Evolutionary conservation across 2,888 invertebrate species (phyloP).

Genomic region (Mellilla xanthometata): DNA sequence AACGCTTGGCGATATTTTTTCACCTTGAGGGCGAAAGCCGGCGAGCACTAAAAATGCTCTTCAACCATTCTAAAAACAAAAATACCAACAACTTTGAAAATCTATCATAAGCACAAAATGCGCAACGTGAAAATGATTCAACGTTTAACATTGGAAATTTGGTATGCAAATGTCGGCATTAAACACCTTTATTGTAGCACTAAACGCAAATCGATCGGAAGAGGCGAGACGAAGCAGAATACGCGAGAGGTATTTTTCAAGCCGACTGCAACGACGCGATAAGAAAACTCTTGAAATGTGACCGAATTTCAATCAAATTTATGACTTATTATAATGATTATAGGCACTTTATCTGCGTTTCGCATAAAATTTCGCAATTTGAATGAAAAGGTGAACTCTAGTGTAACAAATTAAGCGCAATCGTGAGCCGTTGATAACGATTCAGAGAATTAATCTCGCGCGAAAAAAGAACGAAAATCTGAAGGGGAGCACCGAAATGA

Average conservation of each 20-base stretch:
- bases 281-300: conserved; percentile 74
- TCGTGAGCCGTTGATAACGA: conserved; percentile 79
- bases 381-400: conserved; percentile 79
- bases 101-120: conserved; percentile 32
- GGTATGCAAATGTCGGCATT: conserved; percentile 67
- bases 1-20: no score
- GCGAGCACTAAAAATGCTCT: no score
- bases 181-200: conserved; percentile 70
- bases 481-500: conserved; percentile 48
- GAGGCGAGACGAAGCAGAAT: conserved; percentile 55
- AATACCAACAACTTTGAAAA: no score
- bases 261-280: conserved; percentile 76
- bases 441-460: conserved; percentile 75
- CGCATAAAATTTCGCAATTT: conserved; percentile 78
- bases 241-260: conserved; percentile 74
- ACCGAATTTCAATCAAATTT: conserved; percentile 82
- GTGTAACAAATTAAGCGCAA: conserved; percentile 78
- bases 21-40: no score
- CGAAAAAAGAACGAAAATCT: conserved; percentile 56
- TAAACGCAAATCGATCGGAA: conserved; percentile 78
- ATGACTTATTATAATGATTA: conserved; percentile 81
- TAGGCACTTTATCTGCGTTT: conserved; percentile 74
- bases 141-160: conserved; percentile 53
- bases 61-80: no score
- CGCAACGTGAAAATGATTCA: conserved; percentile 41